phyloP scores from a whole-genome alignment of 2,113 vertebrate genomes.

The Brachyistius frenatus region DNA sequence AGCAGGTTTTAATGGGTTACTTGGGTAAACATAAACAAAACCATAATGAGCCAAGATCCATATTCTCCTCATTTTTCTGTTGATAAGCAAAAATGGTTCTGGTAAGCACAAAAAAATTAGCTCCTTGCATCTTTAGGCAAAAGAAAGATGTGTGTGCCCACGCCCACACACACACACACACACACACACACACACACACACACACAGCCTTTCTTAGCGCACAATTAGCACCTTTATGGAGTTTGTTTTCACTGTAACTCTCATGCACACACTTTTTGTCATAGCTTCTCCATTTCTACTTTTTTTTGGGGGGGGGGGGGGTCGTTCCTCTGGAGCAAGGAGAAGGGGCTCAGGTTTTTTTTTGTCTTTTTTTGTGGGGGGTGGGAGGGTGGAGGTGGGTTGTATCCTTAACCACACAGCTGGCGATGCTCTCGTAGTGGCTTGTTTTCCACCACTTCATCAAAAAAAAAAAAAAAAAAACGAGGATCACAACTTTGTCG shows the following conservation, averaged over 20 bases:
- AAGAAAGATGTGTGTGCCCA: neutral
- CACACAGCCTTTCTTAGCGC: slow-evolving; percentile 27
- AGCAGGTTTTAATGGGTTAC: slow-evolving; percentile 79
- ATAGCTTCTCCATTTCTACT: slow-evolving; percentile 8
- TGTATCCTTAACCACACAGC: slow-evolving; percentile 58
- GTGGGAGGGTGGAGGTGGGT: slow-evolving; percentile 11
- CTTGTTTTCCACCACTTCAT: slow-evolving; percentile 80
- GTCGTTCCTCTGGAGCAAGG: slow-evolving; percentile 8
- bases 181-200: slow-evolving; percentile 8
- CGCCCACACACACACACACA: slow-evolving; percentile 31
- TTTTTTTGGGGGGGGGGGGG: slow-evolving; percentile 10
- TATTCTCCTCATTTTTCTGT: slow-evolving; percentile 74
- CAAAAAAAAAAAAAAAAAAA: slow-evolving; percentile 75
- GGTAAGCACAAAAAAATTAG: slow-evolving; percentile 72
- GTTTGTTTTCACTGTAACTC: slow-evolving; percentile 43
- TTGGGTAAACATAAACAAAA: slow-evolving; percentile 82
- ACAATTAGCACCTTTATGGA: slow-evolving; percentile 59
- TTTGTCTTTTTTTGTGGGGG: neutral
- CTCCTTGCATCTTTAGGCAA: slow-evolving; percentile 70
- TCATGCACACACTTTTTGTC: slow-evolving; percentile 46
- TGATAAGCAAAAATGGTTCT: slow-evolving; percentile 79
- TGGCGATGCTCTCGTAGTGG: slow-evolving; percentile 57
- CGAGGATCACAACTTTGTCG: slow-evolving; percentile 78
- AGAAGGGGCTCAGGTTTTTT: neutral
- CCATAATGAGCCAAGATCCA: slow-evolving; percentile 80